Conservation (phyloP, 2,888 invertebrate genomes). For the Ectropis crepuscularia region DNA sequence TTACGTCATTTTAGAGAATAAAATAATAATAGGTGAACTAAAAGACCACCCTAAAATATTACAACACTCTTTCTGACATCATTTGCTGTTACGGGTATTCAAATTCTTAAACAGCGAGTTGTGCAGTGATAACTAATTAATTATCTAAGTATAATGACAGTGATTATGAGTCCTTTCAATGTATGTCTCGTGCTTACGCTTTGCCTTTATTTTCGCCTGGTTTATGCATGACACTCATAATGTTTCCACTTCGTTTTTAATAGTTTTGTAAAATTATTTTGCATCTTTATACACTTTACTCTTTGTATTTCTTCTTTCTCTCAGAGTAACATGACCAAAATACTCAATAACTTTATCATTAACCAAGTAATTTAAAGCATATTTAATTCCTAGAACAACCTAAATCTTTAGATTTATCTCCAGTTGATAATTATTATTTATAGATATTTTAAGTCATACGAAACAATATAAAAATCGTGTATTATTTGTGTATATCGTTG, state of each 20-base stretch:
- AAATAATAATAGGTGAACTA: too few relatives aligned
- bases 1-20: too few relatives aligned
- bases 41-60: too few relatives aligned
- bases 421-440: conserved; percentile 17
- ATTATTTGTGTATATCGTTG: conserved; percentile 52
- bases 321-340: conserved; percentile 23
- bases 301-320: neutral
- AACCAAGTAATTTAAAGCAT: conserved; percentile 2
- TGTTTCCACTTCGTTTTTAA: conserved; percentile 7
- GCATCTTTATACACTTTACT: conserved; percentile 17
- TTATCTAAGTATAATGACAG: too few relatives aligned
- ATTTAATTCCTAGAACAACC: conserved; percentile 12
- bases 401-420: conserved; percentile 16
- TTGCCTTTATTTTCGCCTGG: conserved; percentile 39
- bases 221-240: conserved; percentile 33
- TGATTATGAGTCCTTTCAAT: too few relatives aligned
- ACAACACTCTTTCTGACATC: too few relatives aligned
- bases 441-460: conserved; percentile 42
- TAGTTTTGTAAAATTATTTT: conserved; percentile 4
- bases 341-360: conserved; percentile 9
- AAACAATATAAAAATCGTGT: conserved; percentile 46
- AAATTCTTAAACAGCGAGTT: too few relatives aligned
- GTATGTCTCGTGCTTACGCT: conserved; percentile 43
- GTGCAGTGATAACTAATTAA: too few relatives aligned
- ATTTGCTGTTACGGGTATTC: too few relatives aligned